phyloP scores from a whole-genome alignment of 2,797 vertebrate genomes.

The Centroberyx gerrardi region DNA sequence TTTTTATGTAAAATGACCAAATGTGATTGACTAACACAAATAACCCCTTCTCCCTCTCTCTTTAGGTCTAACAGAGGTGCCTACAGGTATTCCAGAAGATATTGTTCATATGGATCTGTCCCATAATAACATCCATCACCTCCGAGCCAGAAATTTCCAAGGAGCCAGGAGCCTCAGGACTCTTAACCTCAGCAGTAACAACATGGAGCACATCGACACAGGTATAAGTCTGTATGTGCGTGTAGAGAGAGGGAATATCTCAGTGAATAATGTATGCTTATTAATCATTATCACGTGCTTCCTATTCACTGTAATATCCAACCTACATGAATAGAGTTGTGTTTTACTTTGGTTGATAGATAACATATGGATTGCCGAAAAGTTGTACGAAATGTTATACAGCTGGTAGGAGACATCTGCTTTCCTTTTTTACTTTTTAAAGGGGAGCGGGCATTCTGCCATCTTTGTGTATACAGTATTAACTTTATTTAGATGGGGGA shows the following conservation, averaged over 20 bases:
- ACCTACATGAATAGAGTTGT: background rate
- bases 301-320: background rate
- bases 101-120: conserved; percentile 91
- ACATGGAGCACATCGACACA: conserved; percentile 88
- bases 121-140: conserved; percentile 89
- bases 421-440: conserved; percentile 40
- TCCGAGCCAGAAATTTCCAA: conserved; percentile 90
- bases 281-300: background rate
- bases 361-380: conserved; percentile 28
- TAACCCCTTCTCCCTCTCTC: background rate
- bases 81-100: conserved; percentile 89
- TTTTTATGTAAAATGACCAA: conserved; percentile 12
- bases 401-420: conserved; percentile 36
- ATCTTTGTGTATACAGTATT: conserved; percentile 40
- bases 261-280: background rate
- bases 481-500: conserved; percentile 50
- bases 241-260: background rate
- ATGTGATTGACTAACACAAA: background rate
- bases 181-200: conserved; percentile 91
- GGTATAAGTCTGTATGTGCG: conserved; percentile 79
- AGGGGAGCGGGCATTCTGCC: conserved; percentile 23
- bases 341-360: conserved; percentile 34
- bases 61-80: conserved; percentile 86
- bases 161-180: conserved; percentile 87
- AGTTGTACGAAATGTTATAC: conserved; percentile 19